Conservation (phyloP, 2,888 invertebrate genomes). For the Drosophila leonis region DNA sequence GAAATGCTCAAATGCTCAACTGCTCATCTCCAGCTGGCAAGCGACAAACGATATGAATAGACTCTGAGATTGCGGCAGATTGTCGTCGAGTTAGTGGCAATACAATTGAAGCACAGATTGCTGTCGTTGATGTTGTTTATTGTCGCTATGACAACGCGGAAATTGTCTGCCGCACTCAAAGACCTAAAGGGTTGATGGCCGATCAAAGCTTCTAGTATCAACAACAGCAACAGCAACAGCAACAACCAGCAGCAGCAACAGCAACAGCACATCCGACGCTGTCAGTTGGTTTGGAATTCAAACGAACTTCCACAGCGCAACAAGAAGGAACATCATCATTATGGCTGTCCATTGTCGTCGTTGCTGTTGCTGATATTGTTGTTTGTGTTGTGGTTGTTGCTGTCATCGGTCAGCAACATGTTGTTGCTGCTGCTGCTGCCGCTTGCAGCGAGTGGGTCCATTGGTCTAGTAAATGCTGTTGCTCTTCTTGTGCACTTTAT, state of each 20-base stretch:
- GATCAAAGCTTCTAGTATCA: constrained; percentile 34
- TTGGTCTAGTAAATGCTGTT: constrained; percentile 53
- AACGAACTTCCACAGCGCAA: constrained; percentile 39
- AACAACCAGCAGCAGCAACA: constrained; percentile 38
- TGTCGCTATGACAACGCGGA: constrained; percentile 74
- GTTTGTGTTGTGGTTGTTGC: constrained; percentile 19
- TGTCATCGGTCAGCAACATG: constrained; percentile 55
- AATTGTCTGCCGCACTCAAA: constrained; percentile 64
- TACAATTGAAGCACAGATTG: constrained; percentile 60
- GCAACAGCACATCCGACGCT: constrained; percentile 66
- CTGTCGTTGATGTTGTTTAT: constrained; percentile 50
- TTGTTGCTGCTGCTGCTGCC: constrained; percentile 38
- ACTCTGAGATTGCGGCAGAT: constrained; percentile 61
- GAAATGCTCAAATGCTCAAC: not conserved
- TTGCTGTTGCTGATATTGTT: constrained; percentile 16
- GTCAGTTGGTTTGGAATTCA: constrained; percentile 60
- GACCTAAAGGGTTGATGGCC: constrained; percentile 58
- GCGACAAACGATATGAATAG: constrained; percentile 46
- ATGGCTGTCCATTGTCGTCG: constrained; percentile 61
- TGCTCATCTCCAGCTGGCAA: constrained; percentile 18
- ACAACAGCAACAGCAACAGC: constrained; percentile 22
- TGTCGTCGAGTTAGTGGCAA: constrained; percentile 65
- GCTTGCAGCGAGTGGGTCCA: constrained; percentile 59
- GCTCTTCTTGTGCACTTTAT: constrained; percentile 43
- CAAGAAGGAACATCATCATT: constrained; percentile 72